A percentile compares a stretch with the other conserved stretches of the same genome.
Evolutionary conservation across 2,113 vertebrate genomes (phyloP).

Genomic region (Aegithalos caudatus): DNA sequence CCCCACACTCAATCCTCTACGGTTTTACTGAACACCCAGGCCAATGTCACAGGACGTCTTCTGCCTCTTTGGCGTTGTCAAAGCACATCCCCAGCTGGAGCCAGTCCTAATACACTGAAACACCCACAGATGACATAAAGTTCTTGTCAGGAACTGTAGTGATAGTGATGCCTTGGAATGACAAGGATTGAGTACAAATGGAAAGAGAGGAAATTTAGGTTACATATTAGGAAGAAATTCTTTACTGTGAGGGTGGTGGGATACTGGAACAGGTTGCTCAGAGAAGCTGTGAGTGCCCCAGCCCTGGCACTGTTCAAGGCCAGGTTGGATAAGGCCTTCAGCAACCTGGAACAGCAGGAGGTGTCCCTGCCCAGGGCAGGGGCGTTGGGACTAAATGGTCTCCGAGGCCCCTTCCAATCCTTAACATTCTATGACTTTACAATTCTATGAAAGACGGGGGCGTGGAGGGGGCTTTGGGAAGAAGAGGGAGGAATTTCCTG

Average conservation of each 20-base stretch:
- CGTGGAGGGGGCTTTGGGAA: accelerated
- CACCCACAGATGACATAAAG: not conserved
- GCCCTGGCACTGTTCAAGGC: not conserved
- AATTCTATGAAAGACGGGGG: accelerated
- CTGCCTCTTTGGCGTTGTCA: not conserved
- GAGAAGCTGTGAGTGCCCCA: not conserved
- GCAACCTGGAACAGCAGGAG: not conserved
- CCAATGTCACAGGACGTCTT: not conserved
- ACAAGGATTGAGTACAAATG: not conserved
- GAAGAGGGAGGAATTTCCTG: not conserved
- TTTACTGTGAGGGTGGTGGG: not conserved
- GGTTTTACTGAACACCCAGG: not conserved
- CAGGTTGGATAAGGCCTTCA: not conserved
- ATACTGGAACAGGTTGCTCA: no score
- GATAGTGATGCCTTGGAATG: not conserved
- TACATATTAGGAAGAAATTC: not conserved
- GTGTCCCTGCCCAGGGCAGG: not conserved
- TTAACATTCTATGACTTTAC: no score
- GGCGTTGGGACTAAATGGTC: accelerated
- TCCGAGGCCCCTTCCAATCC: not conserved
- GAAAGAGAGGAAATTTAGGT: not conserved
- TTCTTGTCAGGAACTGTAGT: not conserved
- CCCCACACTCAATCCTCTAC: not conserved
- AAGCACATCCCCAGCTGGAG: not conserved
- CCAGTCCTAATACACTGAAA: not conserved